Conservation (phyloP, 2,888 invertebrate species). For the Machimus rusticus region DNA sequence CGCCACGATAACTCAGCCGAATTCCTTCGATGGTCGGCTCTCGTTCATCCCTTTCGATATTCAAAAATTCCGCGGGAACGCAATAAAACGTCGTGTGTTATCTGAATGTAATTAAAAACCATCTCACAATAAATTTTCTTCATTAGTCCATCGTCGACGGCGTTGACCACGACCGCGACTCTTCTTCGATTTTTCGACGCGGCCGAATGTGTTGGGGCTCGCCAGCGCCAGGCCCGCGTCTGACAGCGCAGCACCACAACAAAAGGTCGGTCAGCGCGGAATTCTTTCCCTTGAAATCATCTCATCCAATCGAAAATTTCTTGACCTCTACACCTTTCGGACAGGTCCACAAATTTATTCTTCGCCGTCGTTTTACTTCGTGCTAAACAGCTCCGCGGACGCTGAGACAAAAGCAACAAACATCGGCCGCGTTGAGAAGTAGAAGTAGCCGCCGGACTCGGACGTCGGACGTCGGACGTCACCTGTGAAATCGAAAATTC, state of each 20-base stretch:
- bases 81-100: constrained; percentile 50
- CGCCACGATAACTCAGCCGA: background rate
- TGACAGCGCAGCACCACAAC: background rate
- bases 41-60: background rate
- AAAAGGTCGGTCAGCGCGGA: constrained; percentile 14
- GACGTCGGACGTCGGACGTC: background rate
- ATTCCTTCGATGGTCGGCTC: background rate
- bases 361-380: background rate
- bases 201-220: background rate
- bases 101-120: constrained; percentile 63
- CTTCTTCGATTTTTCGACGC: background rate
- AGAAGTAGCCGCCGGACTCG: background rate
- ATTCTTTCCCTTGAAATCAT: constrained; percentile 34
- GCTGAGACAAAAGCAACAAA: constrained; percentile 20
- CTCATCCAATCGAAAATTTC: constrained; percentile 28
- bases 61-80: constrained; percentile 7
- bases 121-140: constrained; percentile 64
- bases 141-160: constrained; percentile 54
- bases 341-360: constrained; percentile 35
- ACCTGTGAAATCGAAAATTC: constrained; percentile 39
- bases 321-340: constrained; percentile 33
- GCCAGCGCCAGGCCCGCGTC: background rate
- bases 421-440: constrained; percentile 4
- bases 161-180: constrained; percentile 3
- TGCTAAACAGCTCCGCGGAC: background rate